phyloP scores from a whole-genome alignment of 1,140 invertebrate species.

The Zaprionus ornatus region DNA sequence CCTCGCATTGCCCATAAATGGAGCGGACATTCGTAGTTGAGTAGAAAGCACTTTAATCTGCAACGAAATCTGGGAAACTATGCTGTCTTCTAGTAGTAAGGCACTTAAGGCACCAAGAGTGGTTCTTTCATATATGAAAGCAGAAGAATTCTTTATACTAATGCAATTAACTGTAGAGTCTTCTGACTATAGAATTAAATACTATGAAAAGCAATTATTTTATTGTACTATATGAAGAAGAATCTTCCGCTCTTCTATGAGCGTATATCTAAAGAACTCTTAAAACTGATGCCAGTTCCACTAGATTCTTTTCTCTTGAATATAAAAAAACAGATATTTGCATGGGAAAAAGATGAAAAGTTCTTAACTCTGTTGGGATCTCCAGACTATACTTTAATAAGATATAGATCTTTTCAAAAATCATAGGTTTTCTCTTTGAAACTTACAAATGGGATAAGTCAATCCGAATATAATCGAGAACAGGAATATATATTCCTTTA shows the following conservation, averaged over 20 bases:
- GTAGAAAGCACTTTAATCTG: not conserved
- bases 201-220: not conserved
- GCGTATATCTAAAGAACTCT: too few relatives aligned
- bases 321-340: not conserved
- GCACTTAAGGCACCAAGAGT: not conserved
- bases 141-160: not conserved
- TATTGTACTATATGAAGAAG: not conserved
- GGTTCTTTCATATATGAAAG: not conserved
- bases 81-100: not conserved
- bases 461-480: not conserved
- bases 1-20: constrained; percentile 1
- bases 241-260: too few relatives aligned
- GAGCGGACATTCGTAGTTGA: not conserved
- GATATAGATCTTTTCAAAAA: too few relatives aligned
- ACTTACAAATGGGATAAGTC: too few relatives aligned
- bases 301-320: not conserved
- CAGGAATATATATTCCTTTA: not conserved
- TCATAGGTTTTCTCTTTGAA: too few relatives aligned
- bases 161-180: not conserved
- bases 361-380: not conserved
- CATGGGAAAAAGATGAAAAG: not conserved
- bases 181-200: not conserved
- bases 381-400: too few relatives aligned
- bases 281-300: too few relatives aligned
- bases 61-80: not conserved